Percentiles rank a stretch among this genome's conserved stretches.
Conservation (phyloP, 2,113 vertebrate species). For the Dermatemys mawii region DNA sequence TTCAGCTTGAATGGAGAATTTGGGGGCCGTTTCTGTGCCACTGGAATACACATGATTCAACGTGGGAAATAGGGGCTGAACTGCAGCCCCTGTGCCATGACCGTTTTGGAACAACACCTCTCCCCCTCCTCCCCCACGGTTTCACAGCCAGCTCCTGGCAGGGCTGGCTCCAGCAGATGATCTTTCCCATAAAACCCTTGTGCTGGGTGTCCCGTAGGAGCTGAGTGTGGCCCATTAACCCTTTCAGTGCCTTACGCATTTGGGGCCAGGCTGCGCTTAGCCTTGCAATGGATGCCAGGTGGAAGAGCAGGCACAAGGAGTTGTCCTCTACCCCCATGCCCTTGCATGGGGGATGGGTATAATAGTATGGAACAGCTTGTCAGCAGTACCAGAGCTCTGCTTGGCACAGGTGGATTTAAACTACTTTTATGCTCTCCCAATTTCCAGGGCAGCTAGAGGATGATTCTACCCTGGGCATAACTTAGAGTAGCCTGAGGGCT, state of each 20-base stretch:
- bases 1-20: not conserved
- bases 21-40: not conserved
- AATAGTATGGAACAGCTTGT: not conserved
- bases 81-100: not conserved
- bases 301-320: not conserved
- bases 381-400: not conserved
- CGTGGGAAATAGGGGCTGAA: not conserved
- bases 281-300: not conserved
- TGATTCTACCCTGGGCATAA: not conserved
- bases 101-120: too few relatives aligned
- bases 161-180: not conserved
- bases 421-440: not conserved
- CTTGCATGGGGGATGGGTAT: not conserved
- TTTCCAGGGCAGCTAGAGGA: not conserved
- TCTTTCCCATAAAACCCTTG: too few relatives aligned
- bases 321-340: not conserved
- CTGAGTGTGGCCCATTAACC: too few relatives aligned
- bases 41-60: not conserved
- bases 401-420: not conserved
- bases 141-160: not conserved
- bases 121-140: too few relatives aligned
- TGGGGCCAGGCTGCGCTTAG: not conserved
- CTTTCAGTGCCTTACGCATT: not conserved
- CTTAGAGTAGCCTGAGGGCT: not conserved
- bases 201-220: too few relatives aligned